phyloP scores from a whole-genome alignment of 2,113 vertebrate genomes.

The Pitta sordida region DNA sequence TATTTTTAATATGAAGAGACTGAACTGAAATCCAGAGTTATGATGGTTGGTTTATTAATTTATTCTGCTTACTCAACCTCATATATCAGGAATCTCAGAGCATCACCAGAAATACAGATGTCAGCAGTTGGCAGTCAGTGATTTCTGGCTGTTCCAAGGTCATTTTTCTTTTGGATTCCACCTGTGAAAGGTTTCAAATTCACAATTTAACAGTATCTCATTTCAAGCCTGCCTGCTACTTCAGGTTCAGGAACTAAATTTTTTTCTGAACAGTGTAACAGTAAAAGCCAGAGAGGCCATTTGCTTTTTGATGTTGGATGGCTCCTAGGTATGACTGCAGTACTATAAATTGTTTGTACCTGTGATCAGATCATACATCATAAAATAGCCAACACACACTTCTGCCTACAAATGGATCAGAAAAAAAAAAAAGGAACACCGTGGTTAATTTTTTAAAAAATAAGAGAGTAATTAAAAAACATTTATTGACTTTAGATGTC shows the following conservation, averaged over 20 bases:
- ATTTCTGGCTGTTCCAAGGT: background rate
- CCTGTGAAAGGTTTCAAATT: conserved; percentile 25
- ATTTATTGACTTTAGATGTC: background rate
- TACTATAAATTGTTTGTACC: conserved; percentile 18
- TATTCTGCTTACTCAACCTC: background rate
- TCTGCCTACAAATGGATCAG: background rate
- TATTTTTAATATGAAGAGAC: background rate
- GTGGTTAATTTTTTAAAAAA: background rate
- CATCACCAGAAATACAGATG: background rate
- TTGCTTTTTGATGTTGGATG: conserved; percentile 40
- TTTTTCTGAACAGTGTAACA: background rate
- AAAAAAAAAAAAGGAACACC: background rate
- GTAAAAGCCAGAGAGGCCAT: background rate
- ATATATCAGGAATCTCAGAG: conserved; percentile 5
- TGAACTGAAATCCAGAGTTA: background rate
- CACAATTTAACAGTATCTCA: background rate
- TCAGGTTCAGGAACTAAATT: conserved; percentile 17
- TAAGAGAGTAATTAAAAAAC: background rate
- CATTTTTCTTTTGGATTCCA: conserved; percentile 16
- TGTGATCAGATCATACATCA: conserved; percentile 48
- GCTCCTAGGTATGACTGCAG: background rate
- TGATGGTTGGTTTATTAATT: conserved; percentile 41
- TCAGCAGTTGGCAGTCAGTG: conserved; percentile 1
- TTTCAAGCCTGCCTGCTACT: conserved; percentile 52
- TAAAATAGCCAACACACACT: conserved; percentile 21